Conservation (phyloP, 1,140 invertebrate species). For the Bombus fervidus region DNA sequence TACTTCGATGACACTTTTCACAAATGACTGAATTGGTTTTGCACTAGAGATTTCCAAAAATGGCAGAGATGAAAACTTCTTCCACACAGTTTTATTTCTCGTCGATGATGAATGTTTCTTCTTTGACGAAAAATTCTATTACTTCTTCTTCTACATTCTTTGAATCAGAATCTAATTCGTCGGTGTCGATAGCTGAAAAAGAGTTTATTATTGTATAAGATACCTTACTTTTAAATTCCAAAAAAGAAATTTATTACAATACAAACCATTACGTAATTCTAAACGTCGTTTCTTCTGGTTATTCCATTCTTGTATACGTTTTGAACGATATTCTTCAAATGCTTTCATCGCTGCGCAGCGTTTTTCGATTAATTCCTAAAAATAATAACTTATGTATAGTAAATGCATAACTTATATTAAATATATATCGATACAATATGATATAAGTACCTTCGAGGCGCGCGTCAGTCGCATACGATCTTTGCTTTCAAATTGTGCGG, state of each 20-base stretch:
- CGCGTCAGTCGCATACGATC: slow-evolving; percentile 96
- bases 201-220: slow-evolving; percentile 37
- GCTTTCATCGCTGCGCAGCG: slow-evolving; percentile 94
- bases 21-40: slow-evolving; percentile 49
- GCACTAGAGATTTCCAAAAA: slow-evolving; percentile 68
- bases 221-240: slow-evolving; percentile 5
- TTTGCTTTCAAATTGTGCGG: slow-evolving; percentile 97
- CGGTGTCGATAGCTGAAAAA: slow-evolving; percentile 94
- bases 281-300: slow-evolving; percentile 90
- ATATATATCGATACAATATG: neutral
- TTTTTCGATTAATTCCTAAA: slow-evolving; percentile 96
- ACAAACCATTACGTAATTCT: slow-evolving; percentile 93
- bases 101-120: slow-evolving; percentile 93
- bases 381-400: too few species aligned
- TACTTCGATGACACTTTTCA: slow-evolving; percentile 51
- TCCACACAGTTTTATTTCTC: slow-evolving; percentile 75
- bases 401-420: neutral
- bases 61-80: slow-evolving; percentile 53
- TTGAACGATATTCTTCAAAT: slow-evolving; percentile 91
- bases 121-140: slow-evolving; percentile 98
- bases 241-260: slow-evolving; percentile 26
- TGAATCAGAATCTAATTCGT: slow-evolving; percentile 92
- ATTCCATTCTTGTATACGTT: slow-evolving; percentile 89
- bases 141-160: slow-evolving; percentile 96
- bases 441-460: slow-evolving; percentile 91